Base-by-base conservation (phyloP, 2,797 vertebrate species). In the Hippopotamyrus pictus region DNA sequence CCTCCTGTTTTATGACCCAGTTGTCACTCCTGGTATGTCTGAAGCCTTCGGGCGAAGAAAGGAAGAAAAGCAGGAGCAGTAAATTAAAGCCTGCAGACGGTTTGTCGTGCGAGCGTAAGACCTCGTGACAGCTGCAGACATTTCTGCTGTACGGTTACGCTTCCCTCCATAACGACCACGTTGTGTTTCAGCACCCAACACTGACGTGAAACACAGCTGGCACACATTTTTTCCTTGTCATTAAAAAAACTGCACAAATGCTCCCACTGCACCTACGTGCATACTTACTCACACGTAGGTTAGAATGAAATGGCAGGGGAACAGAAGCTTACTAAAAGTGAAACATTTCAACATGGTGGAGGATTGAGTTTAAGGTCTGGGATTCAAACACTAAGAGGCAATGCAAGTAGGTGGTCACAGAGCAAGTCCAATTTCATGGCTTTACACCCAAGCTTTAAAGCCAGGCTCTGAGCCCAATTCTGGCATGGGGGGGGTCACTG, bases 1-100 rank as follows among this genome's bases (percentile, higher is more conserved):
- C 93, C 94, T 91, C 91, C 92, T 94, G 93, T 95, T 96, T 96
- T 95, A 95, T 93, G 93, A 95, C 94, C 94, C 93, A 94, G 94
- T 95, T 94, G 94, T 95, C 92, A 88, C 93, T 95, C 90, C 91
- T 92, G 94, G 93, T 94, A 94, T 94, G 93, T 94, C 93, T 93
- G 91, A 92, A 76, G 94, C 94, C 94, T 91, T 91, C 86, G 87
- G 94, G 94, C 94, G 92, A 92, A 93, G 91, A 94, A 94, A 93
- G 94, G 37, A 91, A 83, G 89, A 93, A 93, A 92, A 92, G 89
- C 88, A 59, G 79, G 86, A 91, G 89, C 90, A 44, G 69, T 59
- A 73, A 82, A 53, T 44, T 53, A 87, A 46, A 89, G 46, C 57
- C 87, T 57, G 73, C 79, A 88, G 86, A 54, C 73, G 37, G 46